These are phyloP conservation scores for Drosophila quadrilineata DNA, from an alignment of 1,140 invertebrate genomes.

Conservation along the genomic window DNA sequence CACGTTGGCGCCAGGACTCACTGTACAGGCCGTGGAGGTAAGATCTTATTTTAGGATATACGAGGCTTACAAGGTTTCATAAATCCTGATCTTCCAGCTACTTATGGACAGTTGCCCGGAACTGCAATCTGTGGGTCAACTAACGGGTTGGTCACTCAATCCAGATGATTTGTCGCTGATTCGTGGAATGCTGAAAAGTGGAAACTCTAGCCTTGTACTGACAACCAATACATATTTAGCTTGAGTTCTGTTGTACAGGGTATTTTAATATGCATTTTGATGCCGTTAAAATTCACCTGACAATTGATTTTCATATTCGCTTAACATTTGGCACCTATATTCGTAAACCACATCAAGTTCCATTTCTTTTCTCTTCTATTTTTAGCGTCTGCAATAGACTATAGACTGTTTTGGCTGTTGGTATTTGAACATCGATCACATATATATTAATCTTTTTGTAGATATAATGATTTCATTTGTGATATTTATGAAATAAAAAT, in stretches of 20 bases:
- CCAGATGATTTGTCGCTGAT: constrained; percentile 85
- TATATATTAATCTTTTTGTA: constrained; percentile 5
- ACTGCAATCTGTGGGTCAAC: constrained; percentile 84
- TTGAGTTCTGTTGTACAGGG: constrained; percentile 50
- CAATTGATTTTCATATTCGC: neutral
- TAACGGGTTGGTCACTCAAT: constrained; percentile 85
- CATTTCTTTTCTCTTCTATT: constrained; percentile 33
- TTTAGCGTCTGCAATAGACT: constrained; percentile 59
- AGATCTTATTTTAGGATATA: neutral
- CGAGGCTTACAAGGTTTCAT: neutral
- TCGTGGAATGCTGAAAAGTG: constrained; percentile 84
- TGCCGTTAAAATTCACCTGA: constrained; percentile 13
- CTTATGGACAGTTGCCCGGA: constrained; percentile 85
- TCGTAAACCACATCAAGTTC: neutral
- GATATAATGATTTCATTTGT: constrained; percentile 40
- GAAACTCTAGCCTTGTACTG: constrained; percentile 83
- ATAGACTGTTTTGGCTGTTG: too few species aligned
- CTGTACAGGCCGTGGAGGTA: constrained; percentile 84
- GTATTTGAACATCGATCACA: neutral
- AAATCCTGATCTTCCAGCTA: constrained; percentile 31
- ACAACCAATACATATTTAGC: constrained; percentile 83
- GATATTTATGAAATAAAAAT: constrained; percentile 70
- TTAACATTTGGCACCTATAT: neutral
- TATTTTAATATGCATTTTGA: constrained; percentile 5
- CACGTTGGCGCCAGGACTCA: constrained; percentile 84